These are phyloP conservation scores for Talpa occidentalis DNA, from an alignment of 2,113 vertebrate genomes.

Conservation along the genomic window DNA sequence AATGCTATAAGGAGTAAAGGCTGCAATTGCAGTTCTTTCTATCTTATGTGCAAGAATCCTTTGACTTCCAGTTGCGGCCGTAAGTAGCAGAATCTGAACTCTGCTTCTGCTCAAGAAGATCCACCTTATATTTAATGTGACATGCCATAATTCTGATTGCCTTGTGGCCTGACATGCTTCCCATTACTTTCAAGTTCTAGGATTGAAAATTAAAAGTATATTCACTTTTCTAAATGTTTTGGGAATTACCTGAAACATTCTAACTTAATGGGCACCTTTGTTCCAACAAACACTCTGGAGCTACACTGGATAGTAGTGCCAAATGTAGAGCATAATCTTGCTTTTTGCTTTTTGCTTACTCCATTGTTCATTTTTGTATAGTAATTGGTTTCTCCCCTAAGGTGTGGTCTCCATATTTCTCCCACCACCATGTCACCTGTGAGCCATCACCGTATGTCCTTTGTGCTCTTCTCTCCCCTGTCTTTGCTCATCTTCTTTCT, in stretches of 20 bases:
- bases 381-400: no score
- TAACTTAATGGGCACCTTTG: not conserved
- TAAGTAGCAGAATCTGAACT: not conserved
- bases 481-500: no score
- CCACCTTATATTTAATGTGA: not conserved
- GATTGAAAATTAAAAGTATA: not conserved
- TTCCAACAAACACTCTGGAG: not conserved
- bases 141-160: not conserved
- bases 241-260: not conserved
- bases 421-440: no score
- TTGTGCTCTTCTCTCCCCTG: no score
- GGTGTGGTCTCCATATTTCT: no score
- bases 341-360: no score
- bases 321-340: not conserved
- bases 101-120: not conserved
- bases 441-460: no score
- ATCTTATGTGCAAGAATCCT: not conserved
- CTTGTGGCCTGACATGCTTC: not conserved
- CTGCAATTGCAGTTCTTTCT: not conserved
- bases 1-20: no score
- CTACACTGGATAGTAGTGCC: not conserved
- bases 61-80: not conserved
- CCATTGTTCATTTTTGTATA: no score
- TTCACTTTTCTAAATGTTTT: conserved; percentile 10
- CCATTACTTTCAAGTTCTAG: not conserved